phyloP scores from a whole-genome alignment of 2,888 invertebrate genomes.

The Chymomyza procnemis region DNA sequence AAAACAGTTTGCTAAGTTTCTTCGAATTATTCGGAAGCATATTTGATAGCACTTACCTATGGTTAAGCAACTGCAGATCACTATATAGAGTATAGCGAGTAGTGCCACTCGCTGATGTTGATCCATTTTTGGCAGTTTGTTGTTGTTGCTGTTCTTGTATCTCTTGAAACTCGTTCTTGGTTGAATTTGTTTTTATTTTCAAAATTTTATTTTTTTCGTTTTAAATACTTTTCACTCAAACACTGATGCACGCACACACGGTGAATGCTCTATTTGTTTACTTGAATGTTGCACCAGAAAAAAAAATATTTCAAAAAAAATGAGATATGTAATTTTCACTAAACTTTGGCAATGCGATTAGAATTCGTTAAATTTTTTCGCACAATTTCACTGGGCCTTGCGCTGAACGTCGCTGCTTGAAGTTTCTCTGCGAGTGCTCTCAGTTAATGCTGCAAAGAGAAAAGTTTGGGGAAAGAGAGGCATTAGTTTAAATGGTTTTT shows the following conservation, averaged over 20 bases:
- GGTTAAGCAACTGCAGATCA: conserved; percentile 60
- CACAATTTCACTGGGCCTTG: conserved; percentile 27
- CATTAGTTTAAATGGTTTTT: not conserved
- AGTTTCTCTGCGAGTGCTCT: conserved; percentile 3
- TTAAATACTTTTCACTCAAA: conserved; percentile 24
- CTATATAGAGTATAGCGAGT: conserved; percentile 47
- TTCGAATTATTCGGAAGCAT: too few species aligned
- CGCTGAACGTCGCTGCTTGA: conserved; percentile 2
- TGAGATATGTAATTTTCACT: conserved; percentile 19
- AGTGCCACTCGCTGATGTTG: conserved; percentile 53
- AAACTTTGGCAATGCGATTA: conserved; percentile 31
- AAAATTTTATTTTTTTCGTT: conserved; percentile 4
- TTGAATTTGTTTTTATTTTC: conserved; percentile 9
- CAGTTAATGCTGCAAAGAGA: not conserved
- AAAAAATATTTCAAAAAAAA: conserved; percentile 44
- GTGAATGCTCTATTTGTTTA: not conserved
- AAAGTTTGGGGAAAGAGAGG: not conserved
- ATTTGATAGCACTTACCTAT: conserved; percentile 46
- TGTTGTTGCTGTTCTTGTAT: conserved; percentile 16
- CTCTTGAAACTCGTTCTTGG: not conserved
- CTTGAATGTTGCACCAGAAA: conserved; percentile 27
- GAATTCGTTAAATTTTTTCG: conserved; percentile 31
- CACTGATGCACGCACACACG: conserved; percentile 5
- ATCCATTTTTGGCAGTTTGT: conserved; percentile 49
- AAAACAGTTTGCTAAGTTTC: too few species aligned